A percentile compares a stretch with the other conserved stretches of the same genome.
Conservation (phyloP, 2,113 vertebrate genomes). For the Gnathonemus longibarbis region DNA sequence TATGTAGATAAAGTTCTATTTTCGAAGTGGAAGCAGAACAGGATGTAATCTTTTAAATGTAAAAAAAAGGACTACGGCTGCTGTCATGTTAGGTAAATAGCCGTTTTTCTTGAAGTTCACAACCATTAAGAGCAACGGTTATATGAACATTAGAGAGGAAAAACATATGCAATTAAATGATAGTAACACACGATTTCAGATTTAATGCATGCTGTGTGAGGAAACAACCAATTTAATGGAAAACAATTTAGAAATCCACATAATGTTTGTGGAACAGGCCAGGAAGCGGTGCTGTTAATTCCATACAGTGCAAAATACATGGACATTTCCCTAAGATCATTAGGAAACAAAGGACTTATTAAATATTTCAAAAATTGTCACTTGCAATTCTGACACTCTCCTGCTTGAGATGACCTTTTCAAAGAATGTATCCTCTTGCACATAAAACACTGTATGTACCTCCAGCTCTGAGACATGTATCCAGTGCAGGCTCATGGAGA, state of each 20-base stretch:
- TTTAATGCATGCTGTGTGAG: not conserved
- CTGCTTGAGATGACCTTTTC: not conserved
- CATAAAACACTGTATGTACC: not conserved
- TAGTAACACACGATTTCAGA: not conserved
- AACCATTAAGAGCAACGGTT: not conserved
- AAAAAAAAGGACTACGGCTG: not conserved
- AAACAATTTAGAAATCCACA: not conserved
- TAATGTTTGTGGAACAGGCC: not conserved
- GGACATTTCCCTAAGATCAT: not conserved
- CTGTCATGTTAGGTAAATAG: not conserved
- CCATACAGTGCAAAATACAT: not conserved
- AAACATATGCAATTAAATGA: not conserved
- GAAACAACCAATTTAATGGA: not conserved
- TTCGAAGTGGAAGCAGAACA: not conserved
- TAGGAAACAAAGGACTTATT: not conserved
- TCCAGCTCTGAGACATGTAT: not conserved
- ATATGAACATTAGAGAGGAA: not conserved
- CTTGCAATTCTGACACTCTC: not conserved
- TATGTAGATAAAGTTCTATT: constrained; percentile 2
- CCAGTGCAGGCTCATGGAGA: not conserved
- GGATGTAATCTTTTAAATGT: not conserved
- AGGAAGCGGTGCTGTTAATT: not conserved
- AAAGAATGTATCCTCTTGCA: not conserved
- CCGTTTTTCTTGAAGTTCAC: not conserved
- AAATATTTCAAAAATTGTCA: not conserved